Percentiles rank a stretch among this genome's conserved stretches.
phyloP scores from a whole-genome alignment of 2,113 vertebrate genomes.

The Gymnarchus niloticus region DNA sequence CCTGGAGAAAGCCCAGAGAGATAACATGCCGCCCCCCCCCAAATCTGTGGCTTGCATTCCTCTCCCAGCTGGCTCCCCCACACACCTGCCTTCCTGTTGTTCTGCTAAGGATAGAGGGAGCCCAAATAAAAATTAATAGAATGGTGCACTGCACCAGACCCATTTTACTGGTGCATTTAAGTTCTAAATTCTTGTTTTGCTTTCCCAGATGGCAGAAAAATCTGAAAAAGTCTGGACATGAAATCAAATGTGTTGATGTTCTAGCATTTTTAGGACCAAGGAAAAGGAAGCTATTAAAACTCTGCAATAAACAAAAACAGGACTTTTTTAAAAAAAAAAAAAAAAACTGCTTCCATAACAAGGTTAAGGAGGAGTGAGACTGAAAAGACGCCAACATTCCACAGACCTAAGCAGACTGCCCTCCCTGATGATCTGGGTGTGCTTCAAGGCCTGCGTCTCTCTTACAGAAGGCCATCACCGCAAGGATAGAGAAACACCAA shows the following conservation, averaged over 20 bases:
- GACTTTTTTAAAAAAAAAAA: too few species aligned
- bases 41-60: constrained; percentile 45
- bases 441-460: not conserved
- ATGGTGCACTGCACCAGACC: too few species aligned
- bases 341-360: not conserved
- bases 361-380: not conserved
- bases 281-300: not conserved
- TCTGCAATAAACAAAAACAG: not conserved
- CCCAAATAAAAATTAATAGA: not conserved
- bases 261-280: too few species aligned
- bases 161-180: too few species aligned
- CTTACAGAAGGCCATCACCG: not conserved
- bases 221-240: too few species aligned
- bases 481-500: not conserved
- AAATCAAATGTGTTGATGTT: too few species aligned
- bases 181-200: too few species aligned
- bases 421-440: not conserved
- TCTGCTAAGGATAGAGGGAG: not conserved
- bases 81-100: constrained; percentile 23
- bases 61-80: constrained; percentile 40
- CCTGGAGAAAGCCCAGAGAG: not conserved
- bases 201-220: too few species aligned
- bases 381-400: not conserved
- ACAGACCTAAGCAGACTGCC: not conserved
- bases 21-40: not conserved